phyloP scores from a whole-genome alignment of 2,113 vertebrate genomes.

The Trichechus manatus region DNA sequence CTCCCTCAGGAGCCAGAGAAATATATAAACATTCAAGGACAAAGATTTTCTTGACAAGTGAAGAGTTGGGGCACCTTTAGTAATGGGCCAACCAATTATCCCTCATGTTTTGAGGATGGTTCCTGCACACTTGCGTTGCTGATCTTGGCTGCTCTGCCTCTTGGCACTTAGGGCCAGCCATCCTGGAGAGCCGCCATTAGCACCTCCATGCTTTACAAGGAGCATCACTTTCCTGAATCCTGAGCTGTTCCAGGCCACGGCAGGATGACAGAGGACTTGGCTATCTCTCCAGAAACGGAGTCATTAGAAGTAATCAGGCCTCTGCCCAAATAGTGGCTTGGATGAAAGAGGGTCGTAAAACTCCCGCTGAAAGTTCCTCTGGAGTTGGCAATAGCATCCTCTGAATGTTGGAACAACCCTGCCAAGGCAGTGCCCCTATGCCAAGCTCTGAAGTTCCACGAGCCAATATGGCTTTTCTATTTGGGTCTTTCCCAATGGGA shows the following conservation, averaged over 20 bases:
- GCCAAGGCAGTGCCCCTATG: slow-evolving; percentile 67
- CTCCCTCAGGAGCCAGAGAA: slow-evolving; percentile 29
- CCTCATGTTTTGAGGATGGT: background rate
- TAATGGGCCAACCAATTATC: background rate
- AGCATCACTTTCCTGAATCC: background rate
- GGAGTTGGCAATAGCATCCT: background rate
- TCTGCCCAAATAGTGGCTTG: slow-evolving; percentile 64
- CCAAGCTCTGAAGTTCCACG: slow-evolving; percentile 39
- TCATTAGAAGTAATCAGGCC: slow-evolving; percentile 71
- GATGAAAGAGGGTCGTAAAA: slow-evolving; percentile 66
- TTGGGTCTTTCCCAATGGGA: slow-evolving; percentile 61
- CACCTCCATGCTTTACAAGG: background rate
- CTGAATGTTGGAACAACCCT: background rate
- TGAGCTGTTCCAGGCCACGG: slow-evolving; percentile 37
- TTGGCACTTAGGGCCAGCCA: background rate
- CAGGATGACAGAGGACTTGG: slow-evolving; percentile 78
- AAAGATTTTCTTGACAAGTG: background rate
- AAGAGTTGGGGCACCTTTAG: background rate
- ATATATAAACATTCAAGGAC: background rate
- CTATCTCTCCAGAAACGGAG: background rate
- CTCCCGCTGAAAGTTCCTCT: slow-evolving; percentile 44
- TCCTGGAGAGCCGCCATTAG: slow-evolving; percentile 41
- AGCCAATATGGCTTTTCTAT: slow-evolving; percentile 58
- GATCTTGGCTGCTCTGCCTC: slow-evolving; percentile 27
- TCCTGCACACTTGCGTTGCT: background rate